Evolutionary conservation across 2,797 vertebrate species (phyloP), one percentile per base, ranked within the genome.

Genomic region (Sarcoramphus papa): DNA sequence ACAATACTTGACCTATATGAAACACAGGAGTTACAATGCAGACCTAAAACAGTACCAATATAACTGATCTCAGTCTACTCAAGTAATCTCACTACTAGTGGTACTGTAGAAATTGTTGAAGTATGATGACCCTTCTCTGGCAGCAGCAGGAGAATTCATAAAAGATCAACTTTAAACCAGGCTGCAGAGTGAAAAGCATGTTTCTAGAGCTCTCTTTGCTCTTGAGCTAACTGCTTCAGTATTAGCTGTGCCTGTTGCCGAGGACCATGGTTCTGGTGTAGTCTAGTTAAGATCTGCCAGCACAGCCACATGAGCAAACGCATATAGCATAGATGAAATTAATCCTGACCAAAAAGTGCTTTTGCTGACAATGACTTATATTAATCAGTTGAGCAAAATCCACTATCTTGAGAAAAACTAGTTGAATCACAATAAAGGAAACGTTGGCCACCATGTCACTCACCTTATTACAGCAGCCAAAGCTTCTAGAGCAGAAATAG

Each of bases 211-310:
- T 77, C 16, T 45, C 9, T 48, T 18, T 54, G 15, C 28, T 65
- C 45, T 22, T 31, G 30, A 77, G 14, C 16, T 40, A 33, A 63
- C 35, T 28, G 22, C 13, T 68, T 64, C 33, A 33, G 8, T 33
- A 70, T 47, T 40, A 74, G 24, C 10, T 70, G 59, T 7, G 4
- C 40, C 23, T 40, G 28, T 40, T 79, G 16, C 33, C 6, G 4
- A 59, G 37, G 7, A 2, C 25, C 1, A 0, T 33, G 41, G 9
- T 5, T 75, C 75, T 50, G 30, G 12, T 20, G 2, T 45, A 64
- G 7, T 31, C 57, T 28, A 76, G 33, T n/a, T 43, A 64, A 73
- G 17, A 6, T n/a, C 50, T 89, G 24, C 30, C 37, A 48, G 20
- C 35, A 56, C 41, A 80, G 30, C 7, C 27, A 72, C 19, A 11